Percentiles rank a stretch among this genome's conserved stretches.
phyloP scores from a whole-genome alignment of 2,797 vertebrate genomes.

The Smutsia temminckii region DNA sequence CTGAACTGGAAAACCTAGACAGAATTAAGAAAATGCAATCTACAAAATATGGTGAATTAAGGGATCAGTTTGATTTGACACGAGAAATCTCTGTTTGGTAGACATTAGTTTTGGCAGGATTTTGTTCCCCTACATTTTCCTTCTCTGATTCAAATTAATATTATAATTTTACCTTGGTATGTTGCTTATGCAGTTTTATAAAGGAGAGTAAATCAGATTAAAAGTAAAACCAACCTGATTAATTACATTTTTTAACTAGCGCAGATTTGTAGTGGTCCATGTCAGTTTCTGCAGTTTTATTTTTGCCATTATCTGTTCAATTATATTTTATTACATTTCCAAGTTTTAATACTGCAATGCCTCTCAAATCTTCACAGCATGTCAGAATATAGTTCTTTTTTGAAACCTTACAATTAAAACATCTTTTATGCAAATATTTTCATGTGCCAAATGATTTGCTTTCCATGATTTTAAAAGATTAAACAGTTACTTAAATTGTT shows the following conservation, averaged over 20 bases:
- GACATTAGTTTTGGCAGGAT: background rate
- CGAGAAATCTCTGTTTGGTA: background rate
- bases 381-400: constrained; percentile 54
- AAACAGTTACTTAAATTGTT: background rate
- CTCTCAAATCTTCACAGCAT: constrained; percentile 47
- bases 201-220: constrained; percentile 79
- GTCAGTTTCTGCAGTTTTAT: constrained; percentile 66
- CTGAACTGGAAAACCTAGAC: background rate
- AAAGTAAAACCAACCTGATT: constrained; percentile 67
- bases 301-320: constrained; percentile 75
- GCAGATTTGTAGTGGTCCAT: constrained; percentile 68
- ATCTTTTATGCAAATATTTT: background rate
- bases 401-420: constrained; percentile 35
- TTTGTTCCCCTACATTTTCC: background rate
- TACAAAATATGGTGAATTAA: background rate
- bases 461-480: background rate
- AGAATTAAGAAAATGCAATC: background rate
- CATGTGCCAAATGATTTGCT: background rate
- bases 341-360: constrained; percentile 66
- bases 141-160: constrained; percentile 6
- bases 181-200: constrained; percentile 55
- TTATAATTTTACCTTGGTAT: constrained; percentile 57
- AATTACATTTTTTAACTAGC: constrained; percentile 77
- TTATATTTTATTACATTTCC: constrained; percentile 74
- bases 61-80: background rate